A percentile compares a stretch with the other conserved stretches of the same genome.
Conservation (phyloP, 2,888 invertebrate genomes). For the Lycophotia porphyrea region DNA sequence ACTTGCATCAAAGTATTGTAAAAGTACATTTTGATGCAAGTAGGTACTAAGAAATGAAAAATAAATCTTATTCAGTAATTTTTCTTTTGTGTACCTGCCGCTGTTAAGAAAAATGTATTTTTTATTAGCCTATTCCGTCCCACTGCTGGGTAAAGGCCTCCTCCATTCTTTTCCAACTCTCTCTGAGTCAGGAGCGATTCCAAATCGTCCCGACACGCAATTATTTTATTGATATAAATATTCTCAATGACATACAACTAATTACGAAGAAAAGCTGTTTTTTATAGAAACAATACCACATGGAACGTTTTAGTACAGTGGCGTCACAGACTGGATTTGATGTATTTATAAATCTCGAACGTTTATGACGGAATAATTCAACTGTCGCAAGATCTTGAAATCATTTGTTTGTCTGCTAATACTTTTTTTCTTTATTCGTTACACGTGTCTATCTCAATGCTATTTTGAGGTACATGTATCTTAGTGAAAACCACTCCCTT, state of each 20-base stretch:
- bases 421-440: background rate
- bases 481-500: background rate
- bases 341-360: slow-evolving; percentile 39
- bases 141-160: too few species aligned
- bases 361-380: slow-evolving; percentile 35
- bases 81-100: background rate
- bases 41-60: too few species aligned
- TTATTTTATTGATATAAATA: slow-evolving; percentile 38
- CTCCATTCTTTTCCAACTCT: too few species aligned
- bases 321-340: slow-evolving; percentile 31
- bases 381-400: background rate
- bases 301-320: slow-evolving; percentile 29
- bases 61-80: too few species aligned
- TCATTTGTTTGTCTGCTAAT: slow-evolving; percentile 29
- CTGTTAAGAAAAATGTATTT: too few species aligned
- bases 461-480: background rate
- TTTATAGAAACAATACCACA: slow-evolving; percentile 56
- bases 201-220: too few species aligned
- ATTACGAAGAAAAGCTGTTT: slow-evolving; percentile 35
- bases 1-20: background rate
- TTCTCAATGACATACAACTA: slow-evolving; percentile 26
- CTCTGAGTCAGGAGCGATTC: too few species aligned
- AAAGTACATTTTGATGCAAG: too few species aligned
- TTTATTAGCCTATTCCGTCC: too few species aligned
- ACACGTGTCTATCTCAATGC: background rate